A percentile compares a stretch with the other conserved stretches of the same genome.
Conservation (phyloP, 1,140 invertebrate species). For the Charaxes varanes region DNA sequence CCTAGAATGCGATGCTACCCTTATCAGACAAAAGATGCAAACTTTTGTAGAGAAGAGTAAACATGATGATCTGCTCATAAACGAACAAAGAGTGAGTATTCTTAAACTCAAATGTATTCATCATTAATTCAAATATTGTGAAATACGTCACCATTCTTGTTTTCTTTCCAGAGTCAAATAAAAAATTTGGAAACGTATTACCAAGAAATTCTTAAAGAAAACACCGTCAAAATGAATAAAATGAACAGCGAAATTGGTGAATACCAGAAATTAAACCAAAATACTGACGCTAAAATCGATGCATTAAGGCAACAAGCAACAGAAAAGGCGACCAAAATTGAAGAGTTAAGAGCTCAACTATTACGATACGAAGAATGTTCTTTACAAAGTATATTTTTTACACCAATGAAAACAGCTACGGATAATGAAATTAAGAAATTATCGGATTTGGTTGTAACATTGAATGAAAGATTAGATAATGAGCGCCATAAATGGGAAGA, state of each 20-base stretch:
- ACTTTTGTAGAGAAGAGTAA: slow-evolving; percentile 74
- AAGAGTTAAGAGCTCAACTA: slow-evolving; percentile 55
- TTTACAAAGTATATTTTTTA: slow-evolving; percentile 62
- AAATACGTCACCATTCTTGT: slow-evolving; percentile 4
- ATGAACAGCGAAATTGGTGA: slow-evolving; percentile 50
- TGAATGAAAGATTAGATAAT: slow-evolving; percentile 46
- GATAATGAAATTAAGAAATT: slow-evolving; percentile 64
- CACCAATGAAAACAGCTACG: slow-evolving; percentile 63
- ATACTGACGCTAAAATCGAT: slow-evolving; percentile 59
- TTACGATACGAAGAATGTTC: slow-evolving; percentile 62
- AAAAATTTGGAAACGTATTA: slow-evolving; percentile 57
- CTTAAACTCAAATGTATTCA: too few species aligned
- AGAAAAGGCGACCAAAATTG: slow-evolving; percentile 60
- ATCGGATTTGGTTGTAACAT: slow-evolving; percentile 43
- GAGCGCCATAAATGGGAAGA: slow-evolving; percentile 59
- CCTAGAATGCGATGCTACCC: slow-evolving; percentile 72
- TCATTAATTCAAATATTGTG: too few species aligned
- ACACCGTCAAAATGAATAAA: slow-evolving; percentile 57
- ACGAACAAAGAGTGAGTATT: slow-evolving; percentile 69
- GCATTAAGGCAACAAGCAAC: slow-evolving; percentile 50
- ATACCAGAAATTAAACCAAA: slow-evolving; percentile 49
- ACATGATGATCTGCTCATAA: slow-evolving; percentile 75
- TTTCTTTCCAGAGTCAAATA: slow-evolving; percentile 55
- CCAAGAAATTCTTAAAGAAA: slow-evolving; percentile 62
- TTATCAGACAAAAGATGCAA: slow-evolving; percentile 66